Base-by-base conservation (phyloP, 2,797 vertebrate genomes). In the Mormyrops boulengeri region DNA sequence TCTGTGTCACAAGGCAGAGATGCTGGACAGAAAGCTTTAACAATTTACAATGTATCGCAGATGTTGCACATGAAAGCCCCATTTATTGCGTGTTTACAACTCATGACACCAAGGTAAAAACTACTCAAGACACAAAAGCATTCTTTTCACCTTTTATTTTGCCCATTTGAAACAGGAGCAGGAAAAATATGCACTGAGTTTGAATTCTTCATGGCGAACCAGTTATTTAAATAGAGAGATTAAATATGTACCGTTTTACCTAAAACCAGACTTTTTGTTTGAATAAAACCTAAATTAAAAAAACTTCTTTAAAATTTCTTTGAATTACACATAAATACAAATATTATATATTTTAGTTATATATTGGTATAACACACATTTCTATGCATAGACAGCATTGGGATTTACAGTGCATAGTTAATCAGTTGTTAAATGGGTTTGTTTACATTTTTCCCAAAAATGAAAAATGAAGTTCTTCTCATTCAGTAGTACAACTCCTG, bases 401-500 rank as follows among this genome's bases (percentile, higher is more conserved):
- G 34, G 34, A 73, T 34, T 73, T 73, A 30, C 4, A 38, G 34
- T 19, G 44, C 38, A 80, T 44, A 44, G 38, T 44, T 44, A 80
- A n/a, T 77, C 6, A 50, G 4, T 49, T 26, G 44, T 47, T 57
- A 47, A 57, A 12, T 88, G 8, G 84, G 44, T 86, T 60, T 52
- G 14, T 84, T 82, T 14, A 2, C 52, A 26, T 62, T 60, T 62
- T 82, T 19, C n/a, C 19, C 8, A 4, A 49, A 34, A 41, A 57
- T 30, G n/a, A 53, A 53, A 26, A 55, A 86, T 52, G 3, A 19
- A 82, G 47, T 55, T 80, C 90, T 90, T 34, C 89, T 84, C 82
- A 87, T 89, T 95, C 93, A 97, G 90, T 97, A 97, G 92, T 97
- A 97, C 90, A 97, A 94, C 88, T 97, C 97, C 93, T 97, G 94